A percentile compares a stretch with the other conserved stretches of the same genome.
phyloP scores from a whole-genome alignment of 1,140 invertebrate species.

The Sminthurinus signatus region DNA sequence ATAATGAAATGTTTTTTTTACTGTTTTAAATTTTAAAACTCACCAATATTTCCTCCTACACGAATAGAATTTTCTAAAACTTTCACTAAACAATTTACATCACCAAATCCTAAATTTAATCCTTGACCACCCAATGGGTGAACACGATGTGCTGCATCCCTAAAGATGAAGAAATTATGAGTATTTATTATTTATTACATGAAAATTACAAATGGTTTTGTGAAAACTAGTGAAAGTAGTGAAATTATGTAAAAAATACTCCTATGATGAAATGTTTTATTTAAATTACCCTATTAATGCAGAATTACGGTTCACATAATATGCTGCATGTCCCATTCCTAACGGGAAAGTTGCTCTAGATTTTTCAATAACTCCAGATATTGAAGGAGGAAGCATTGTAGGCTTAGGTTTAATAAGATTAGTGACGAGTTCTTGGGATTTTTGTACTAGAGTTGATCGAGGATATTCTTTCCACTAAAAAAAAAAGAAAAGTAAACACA shows the following conservation, averaged over 20 bases:
- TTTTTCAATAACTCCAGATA: slow-evolving; percentile 57
- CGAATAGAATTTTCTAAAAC: slow-evolving; percentile 62
- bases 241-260: neutral
- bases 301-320: slow-evolving; percentile 67
- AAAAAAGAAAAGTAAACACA: slow-evolving; percentile 1
- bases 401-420: slow-evolving; percentile 22
- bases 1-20: neutral
- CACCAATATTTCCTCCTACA: slow-evolving; percentile 66
- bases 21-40: slow-evolving; percentile 30
- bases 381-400: slow-evolving; percentile 64
- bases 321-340: slow-evolving; percentile 77
- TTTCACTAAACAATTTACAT: slow-evolving; percentile 66
- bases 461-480: slow-evolving; percentile 63
- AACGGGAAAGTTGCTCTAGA: slow-evolving; percentile 83
- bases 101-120: slow-evolving; percentile 94
- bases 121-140: slow-evolving; percentile 97
- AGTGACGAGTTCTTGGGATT: slow-evolving; percentile 29
- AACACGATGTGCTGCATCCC: slow-evolving; percentile 92
- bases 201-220: neutral
- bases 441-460: slow-evolving; percentile 50
- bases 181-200: too few relatives aligned
- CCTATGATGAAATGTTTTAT: too few relatives aligned
- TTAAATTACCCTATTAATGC: slow-evolving; percentile 77
- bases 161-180: slow-evolving; percentile 45
- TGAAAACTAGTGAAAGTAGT: too few relatives aligned